phyloP scores from a whole-genome alignment of 53 echinoderm and acorn worm genomes.

The Patiria pectinifera region DNA sequence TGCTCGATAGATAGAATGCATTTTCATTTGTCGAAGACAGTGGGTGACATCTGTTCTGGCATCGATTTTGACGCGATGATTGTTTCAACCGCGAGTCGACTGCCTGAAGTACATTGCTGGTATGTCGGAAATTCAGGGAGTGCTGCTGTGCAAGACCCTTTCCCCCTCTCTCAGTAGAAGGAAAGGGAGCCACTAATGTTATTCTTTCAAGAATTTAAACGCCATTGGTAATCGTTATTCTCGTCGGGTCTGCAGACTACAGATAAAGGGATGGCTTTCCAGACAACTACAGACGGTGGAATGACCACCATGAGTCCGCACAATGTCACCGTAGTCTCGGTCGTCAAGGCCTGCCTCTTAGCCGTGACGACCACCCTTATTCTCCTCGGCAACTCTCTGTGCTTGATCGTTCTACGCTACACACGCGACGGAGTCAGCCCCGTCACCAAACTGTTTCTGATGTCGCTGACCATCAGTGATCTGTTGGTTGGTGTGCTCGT shows the following conservation, averaged over 20 bases:
- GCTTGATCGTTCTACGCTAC: conserved; percentile 30
- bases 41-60: not conserved
- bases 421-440: conserved; percentile 48
- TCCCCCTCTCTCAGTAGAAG: not conserved
- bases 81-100: not conserved
- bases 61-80: not conserved
- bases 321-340: conserved; percentile 42
- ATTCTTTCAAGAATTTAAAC: too few species aligned
- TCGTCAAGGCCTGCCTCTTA: conserved; percentile 36
- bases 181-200: too few species aligned
- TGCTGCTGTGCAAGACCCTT: not conserved
- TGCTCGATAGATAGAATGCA: not conserved
- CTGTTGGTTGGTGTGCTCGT: conserved; percentile 49
- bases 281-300: not conserved
- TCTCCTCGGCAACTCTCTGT: conserved; percentile 31
- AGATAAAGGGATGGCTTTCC: not conserved
- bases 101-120: not conserved
- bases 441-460: conserved; percentile 52
- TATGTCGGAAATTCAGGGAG: not conserved
- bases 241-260: not conserved
- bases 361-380: conserved; percentile 7
- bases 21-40: not conserved
- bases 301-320: not conserved
- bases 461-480: conserved; percentile 51
- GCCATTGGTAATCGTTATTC: too few species aligned